Evolutionary conservation across 2,113 vertebrate species (phyloP).

Genomic region (Hyla sarda): DNA sequence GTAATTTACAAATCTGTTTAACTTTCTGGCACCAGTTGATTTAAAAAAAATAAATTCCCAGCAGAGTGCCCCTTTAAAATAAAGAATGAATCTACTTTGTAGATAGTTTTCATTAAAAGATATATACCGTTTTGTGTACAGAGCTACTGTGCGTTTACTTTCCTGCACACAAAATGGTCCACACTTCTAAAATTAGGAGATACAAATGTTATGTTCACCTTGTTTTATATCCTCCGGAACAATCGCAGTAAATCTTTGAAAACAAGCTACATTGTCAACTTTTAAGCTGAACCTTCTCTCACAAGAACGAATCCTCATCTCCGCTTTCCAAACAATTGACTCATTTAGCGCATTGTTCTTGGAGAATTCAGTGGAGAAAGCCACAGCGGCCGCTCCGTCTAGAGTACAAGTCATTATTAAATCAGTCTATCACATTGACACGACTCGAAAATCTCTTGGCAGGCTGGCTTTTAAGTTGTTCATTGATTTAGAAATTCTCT

Average conservation of each 20-base stretch:
- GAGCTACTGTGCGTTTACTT: no score
- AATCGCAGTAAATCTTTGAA: background rate
- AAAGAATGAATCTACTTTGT: no score
- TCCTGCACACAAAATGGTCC: no score
- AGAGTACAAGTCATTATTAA: slow-evolving; percentile 9
- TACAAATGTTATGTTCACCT: background rate
- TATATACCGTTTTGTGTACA: no score
- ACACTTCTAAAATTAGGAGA: background rate
- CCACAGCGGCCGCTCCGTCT: background rate
- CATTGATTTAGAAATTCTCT: slow-evolving; percentile 52
- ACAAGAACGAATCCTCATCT: background rate
- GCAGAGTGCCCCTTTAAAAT: no score
- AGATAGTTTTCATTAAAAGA: no score
- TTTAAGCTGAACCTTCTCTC: background rate
- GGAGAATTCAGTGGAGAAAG: background rate
- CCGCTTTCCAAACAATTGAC: background rate
- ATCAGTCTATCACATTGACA: slow-evolving; percentile 23
- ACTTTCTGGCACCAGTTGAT: no score
- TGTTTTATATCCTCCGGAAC: background rate
- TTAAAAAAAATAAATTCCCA: no score
- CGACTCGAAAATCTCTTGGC: slow-evolving; percentile 6
- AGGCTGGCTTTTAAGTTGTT: slow-evolving; percentile 44
- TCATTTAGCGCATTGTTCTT: slow-evolving; percentile 43
- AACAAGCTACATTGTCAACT: background rate
- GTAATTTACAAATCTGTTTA: no score